Evolutionary conservation across 2,797 vertebrate species (phyloP).

Genomic region (Rhincodon typus): DNA sequence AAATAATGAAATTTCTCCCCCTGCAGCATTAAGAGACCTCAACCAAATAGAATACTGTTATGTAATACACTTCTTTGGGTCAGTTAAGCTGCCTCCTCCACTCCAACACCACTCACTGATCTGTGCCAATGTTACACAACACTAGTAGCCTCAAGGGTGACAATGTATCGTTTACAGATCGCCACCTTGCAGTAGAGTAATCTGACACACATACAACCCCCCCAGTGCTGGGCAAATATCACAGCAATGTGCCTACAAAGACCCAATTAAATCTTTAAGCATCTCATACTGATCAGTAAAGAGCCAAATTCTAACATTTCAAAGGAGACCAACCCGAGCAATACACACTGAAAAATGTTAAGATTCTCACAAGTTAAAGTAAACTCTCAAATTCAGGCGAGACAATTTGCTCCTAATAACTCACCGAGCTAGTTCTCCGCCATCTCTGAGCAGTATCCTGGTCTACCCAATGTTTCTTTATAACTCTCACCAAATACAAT

Average conservation of each 20-base stretch:
- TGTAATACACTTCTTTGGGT: background rate
- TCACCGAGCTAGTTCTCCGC: background rate
- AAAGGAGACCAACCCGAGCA: background rate
- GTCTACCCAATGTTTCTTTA: background rate
- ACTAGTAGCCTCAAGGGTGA: background rate
- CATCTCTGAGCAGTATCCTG: background rate
- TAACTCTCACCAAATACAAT: background rate
- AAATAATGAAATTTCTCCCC: background rate
- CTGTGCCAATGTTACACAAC: background rate
- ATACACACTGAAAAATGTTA: background rate
- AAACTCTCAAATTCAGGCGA: background rate
- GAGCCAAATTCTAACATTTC: background rate
- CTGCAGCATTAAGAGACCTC: background rate
- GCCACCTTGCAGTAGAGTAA: background rate
- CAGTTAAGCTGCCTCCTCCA: background rate
- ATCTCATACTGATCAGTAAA: background rate
- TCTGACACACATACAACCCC: background rate
- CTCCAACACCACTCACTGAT: background rate
- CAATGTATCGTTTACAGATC: background rate
- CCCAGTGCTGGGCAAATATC: background rate
- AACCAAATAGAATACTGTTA: background rate
- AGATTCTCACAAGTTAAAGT: background rate
- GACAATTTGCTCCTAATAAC: background rate
- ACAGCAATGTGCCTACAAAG: background rate
- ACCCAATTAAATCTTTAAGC: background rate